Conservation (phyloP, 2,888 invertebrate species). For the Sipunculus nudus region DNA sequence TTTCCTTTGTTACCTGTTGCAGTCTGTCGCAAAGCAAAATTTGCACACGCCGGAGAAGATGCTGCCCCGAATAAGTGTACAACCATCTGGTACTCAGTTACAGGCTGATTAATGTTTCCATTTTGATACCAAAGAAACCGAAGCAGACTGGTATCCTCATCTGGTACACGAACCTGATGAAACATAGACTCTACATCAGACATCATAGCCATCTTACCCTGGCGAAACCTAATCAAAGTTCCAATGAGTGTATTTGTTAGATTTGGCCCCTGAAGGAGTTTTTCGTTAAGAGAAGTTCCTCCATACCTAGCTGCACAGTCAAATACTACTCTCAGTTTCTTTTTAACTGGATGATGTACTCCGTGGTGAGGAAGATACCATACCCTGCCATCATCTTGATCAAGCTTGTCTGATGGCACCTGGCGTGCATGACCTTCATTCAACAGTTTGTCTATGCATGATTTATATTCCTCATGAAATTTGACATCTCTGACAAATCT, state of each 20-base stretch:
- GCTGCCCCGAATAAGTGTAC: too few species aligned
- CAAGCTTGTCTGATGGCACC: too few species aligned
- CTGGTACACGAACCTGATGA: too few species aligned
- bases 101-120: too few species aligned
- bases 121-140: too few species aligned
- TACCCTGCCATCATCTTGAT: too few species aligned
- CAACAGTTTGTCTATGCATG: constrained; percentile 11
- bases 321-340: not conserved
- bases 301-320: constrained; percentile 4
- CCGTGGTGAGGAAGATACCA: constrained; percentile 39
- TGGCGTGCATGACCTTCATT: constrained; percentile 17
- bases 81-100: too few species aligned
- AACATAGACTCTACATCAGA: too few species aligned
- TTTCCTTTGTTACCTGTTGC: constrained; percentile 1
- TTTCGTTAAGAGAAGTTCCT: too few species aligned
- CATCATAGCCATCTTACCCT: not conserved
- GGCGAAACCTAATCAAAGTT: not conserved
- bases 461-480: constrained; percentile 4
- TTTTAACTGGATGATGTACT: constrained; percentile 1
- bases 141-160: not conserved
- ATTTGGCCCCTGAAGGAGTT: too few species aligned
- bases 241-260: not conserved
- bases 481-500: not conserved
- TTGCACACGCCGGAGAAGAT: constrained; percentile 4
- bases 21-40: not conserved